phyloP scores from a whole-genome alignment of 2,888 invertebrate genomes.

The Nesidiocoris tenuis region DNA sequence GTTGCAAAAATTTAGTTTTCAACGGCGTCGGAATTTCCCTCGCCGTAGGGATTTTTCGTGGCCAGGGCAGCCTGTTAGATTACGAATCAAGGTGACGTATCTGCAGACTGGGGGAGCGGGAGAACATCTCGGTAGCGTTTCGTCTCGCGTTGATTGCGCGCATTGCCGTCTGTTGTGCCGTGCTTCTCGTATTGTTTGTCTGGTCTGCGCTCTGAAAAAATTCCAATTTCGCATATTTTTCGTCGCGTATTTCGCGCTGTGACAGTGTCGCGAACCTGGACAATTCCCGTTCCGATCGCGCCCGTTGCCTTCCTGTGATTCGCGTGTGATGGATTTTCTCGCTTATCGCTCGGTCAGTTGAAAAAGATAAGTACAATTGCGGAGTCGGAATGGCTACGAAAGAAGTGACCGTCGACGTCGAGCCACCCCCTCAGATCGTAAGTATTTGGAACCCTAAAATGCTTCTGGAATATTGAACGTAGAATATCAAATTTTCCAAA shows the following conservation, averaged over 20 bases:
- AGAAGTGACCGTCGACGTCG: slow-evolving; percentile 23
- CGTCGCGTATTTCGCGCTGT: too few relatives aligned
- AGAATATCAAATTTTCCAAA: too few relatives aligned
- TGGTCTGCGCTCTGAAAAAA: too few relatives aligned
- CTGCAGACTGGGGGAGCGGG: background rate
- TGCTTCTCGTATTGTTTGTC: background rate
- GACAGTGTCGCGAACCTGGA: too few relatives aligned
- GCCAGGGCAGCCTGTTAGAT: background rate
- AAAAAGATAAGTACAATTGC: background rate
- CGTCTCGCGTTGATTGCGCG: background rate
- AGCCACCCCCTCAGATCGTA: slow-evolving; percentile 31
- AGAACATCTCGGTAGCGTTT: too few relatives aligned
- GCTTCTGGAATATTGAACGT: too few relatives aligned
- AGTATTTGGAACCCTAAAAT: background rate
- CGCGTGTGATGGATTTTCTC: background rate
- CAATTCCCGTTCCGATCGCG: background rate
- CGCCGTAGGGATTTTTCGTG: background rate
- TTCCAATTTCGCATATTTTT: too few relatives aligned
- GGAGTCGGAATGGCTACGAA: slow-evolving; percentile 17
- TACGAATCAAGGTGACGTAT: background rate
- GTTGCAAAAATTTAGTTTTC: too few relatives aligned
- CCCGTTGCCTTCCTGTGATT: background rate
- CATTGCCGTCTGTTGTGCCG: background rate
- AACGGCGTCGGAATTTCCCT: background rate
- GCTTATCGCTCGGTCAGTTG: background rate